Base-by-base conservation (phyloP, 2,888 invertebrate genomes). In the Synergus japonicus region DNA sequence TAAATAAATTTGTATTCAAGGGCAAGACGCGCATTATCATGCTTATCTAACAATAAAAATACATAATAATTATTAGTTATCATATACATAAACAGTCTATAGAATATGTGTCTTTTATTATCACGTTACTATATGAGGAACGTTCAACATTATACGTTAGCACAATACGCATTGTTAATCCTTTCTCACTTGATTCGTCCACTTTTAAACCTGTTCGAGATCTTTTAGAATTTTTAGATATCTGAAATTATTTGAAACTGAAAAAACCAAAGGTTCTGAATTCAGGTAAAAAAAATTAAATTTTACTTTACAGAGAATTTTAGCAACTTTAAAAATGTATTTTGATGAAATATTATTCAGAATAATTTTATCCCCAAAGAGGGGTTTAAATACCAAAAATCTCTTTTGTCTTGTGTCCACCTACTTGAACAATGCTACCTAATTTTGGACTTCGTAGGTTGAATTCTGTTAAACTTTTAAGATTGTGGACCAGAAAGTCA, bases 401-500 rank as follows among this genome's bases (percentile, higher is more conserved):
- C 22, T 5, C 60, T 29, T 60, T 60, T 60, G 22, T 12, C 12
- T 29, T 12, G 10, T 12, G 18, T 12, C 7, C 22, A 60, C 22
- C 22, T 60, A 4, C 22, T 60, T 12, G 12, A 60, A 22, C 60
- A 60, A 60, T 60, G 4, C 60, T 22, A 60, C 5, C 22, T 60
- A 60, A 60, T 60, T 60, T 60, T 60, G 22, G 22, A 73, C 49
- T n/a, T 54, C 10, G 29, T n/a, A 54, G 37, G 12, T 43, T n/a
- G 0, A 67, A 44, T 46, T 18, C 12, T 18, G 22, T n/a, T n/a
- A 49, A 73, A 8, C n/a, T 73, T 29, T 49, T n/a, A 22, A 67
- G 46, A 77, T 65, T 41, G 46, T 29, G 18, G 54, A 58, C 41
- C 41, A 76, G n/a, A 44, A 46, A 18, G 76, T 88, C 85, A 91